Base-by-base conservation (phyloP, 2,113 vertebrate species). In the Daboia siamensis region DNA sequence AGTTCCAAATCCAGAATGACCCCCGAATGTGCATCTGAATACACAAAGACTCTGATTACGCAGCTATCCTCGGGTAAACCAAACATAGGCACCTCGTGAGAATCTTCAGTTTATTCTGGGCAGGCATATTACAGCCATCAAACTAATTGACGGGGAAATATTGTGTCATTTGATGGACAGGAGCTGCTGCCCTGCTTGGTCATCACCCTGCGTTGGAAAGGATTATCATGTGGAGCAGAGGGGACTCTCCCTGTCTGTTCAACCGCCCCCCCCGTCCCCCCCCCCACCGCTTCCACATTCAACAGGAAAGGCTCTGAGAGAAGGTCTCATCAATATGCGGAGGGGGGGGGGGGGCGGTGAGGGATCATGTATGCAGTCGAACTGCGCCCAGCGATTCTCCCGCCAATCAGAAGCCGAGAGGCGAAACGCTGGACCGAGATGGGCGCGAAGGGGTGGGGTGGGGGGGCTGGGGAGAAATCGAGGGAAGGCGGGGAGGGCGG, bases 151-250 rank as follows among this genome's bases (percentile, higher is more conserved):
- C 23, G 87, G 15, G 5, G 11, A 90, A 44, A 90, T 86, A 54
- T 39, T 86, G 85, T 52, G 92, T 90, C 92, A 52, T 52, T n/a
- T 4, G 29, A 8, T 51, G 52, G 55, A n/a, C 46, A 39, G 12
- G 56, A 54, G 46, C 74, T 24, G 15, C 46, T 93, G 46, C n/a
- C 85, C 6, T 90, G 89, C 93, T 91, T 33, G 93, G 74, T 93
- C 23, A 61, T 21, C 12, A 54, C 87, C 91, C 74, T 46, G 90
- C 91, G 52, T 92, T 55, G 51, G 57, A 96, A 95, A 15, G 80
- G 85, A 90, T 90, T 85, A n/a, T n/a, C 92, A 29, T 91, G 33
- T 29, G 92, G 56, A 46, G 90, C 64, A 95, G 94, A 94, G 57
- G 94, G 80, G 87, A 80, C 2, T 15, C 69, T 21, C 69, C 69